Base-by-base conservation (phyloP, 1,140 invertebrate genomes). In the Myzus persicae region DNA sequence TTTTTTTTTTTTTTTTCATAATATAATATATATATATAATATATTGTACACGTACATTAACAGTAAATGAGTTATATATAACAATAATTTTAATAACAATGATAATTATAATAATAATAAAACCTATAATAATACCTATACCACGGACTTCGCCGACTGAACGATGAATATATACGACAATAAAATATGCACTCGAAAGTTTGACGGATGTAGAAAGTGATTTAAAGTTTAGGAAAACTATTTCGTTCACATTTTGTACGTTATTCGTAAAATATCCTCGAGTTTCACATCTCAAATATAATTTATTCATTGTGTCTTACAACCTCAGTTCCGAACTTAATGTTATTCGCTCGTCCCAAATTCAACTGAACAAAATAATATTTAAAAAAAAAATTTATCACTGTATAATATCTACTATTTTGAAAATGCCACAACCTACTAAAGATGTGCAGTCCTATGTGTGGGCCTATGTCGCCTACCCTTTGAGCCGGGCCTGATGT, bases 291-390 rank as follows among this genome's bases (percentile, higher is more conserved):
- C 14, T 59, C 48, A 42, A 59, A 90, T 90, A 18, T 90, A 90
- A 90, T 90, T 42, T 90, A 90, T 90, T 90, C 48, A 59, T 42
- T 90, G 48, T 90, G 38, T 90, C 51, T 31, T 90, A 90, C 40
- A 90, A 90, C 22, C 31, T 54, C 48, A 36, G n/a, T 38, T 36
- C 31, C 20, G 87, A 89, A 89, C 87, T 89, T 51, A 89, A 89
- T 54, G 48, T 54, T 54, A 54, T 22, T 38, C 46, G 22, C 22
- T 26, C 24, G 46, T 38, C 22, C 9, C 8, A 51, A 51, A 51
- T 51, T 51, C 24, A 8, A 38, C 88, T n/a, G 38, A 89, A 88
- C n/a, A 40, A 89, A 85, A 36, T n/a, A n/a, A 76, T 76, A 76
- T 38, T 24, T 38, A 26, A 36, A 36, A 84, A 11, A 85, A 84